Percentiles rank a stretch among this genome's conserved stretches.
phyloP scores from a whole-genome alignment of 1,140 invertebrate species.

The Drosophila pachea region DNA sequence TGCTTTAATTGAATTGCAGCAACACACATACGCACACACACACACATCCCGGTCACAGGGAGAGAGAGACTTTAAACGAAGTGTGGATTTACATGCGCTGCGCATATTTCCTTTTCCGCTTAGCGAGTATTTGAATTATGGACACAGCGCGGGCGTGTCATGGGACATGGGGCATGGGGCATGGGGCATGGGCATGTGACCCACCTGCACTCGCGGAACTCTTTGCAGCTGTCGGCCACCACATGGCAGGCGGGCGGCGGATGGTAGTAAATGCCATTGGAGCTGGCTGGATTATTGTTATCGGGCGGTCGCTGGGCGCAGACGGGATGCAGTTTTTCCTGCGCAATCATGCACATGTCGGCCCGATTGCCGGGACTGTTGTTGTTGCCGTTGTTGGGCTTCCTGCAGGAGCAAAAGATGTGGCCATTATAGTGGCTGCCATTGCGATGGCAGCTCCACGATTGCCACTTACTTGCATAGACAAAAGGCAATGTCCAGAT shows the following conservation, averaged over 20 bases:
- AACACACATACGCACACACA: slow-evolving; percentile 4
- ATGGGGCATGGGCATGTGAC: slow-evolving; percentile 16
- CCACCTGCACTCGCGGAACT: slow-evolving; percentile 87
- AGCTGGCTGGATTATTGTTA: slow-evolving; percentile 79
- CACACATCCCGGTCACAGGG: background rate
- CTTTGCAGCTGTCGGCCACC: slow-evolving; percentile 88
- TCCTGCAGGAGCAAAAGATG: slow-evolving; percentile 80
- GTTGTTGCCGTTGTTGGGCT: slow-evolving; percentile 80
- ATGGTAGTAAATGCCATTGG: slow-evolving; percentile 78
- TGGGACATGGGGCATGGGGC: background rate
- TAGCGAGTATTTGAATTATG: slow-evolving; percentile 64
- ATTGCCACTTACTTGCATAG: slow-evolving; percentile 90
- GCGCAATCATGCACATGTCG: slow-evolving; percentile 91
- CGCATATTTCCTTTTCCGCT: slow-evolving; percentile 61
- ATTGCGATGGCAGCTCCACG: slow-evolving; percentile 1
- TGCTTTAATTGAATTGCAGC: slow-evolving; percentile 57
- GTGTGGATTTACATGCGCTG: slow-evolving; percentile 54
- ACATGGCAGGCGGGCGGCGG: slow-evolving; percentile 89
- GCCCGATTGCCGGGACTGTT: slow-evolving; percentile 81
- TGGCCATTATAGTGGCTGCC: slow-evolving; percentile 5
- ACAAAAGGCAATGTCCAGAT: slow-evolving; percentile 93
- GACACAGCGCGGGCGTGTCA: slow-evolving; percentile 17
- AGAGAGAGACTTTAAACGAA: slow-evolving; percentile 23
- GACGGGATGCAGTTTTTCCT: slow-evolving; percentile 91
- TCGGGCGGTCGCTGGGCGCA: slow-evolving; percentile 89